Percentiles rank a stretch among this genome's conserved stretches.
phyloP scores from a whole-genome alignment of 2,113 vertebrate genomes.

The Dunckerocampus dactyliophorus region DNA sequence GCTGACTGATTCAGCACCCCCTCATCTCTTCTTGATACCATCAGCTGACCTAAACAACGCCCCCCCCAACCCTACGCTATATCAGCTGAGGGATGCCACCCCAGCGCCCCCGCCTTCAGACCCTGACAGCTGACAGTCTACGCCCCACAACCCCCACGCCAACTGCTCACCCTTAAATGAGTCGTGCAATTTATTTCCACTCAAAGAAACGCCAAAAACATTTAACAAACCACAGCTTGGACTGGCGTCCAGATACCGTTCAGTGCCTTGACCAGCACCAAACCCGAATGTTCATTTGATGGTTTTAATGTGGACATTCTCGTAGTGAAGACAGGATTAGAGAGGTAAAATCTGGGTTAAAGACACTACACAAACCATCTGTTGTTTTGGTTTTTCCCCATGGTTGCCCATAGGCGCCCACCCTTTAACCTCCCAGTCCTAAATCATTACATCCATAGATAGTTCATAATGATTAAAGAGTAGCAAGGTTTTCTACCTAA shows the following conservation, averaged over 20 bases:
- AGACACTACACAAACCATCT: constrained; percentile 74
- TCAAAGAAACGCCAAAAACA: not conserved
- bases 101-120: constrained; percentile 19
- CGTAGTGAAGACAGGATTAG: constrained; percentile 72
- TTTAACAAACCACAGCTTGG: not conserved
- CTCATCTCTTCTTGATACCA: constrained; percentile 4
- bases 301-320: constrained; percentile 56
- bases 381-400: constrained; percentile 68
- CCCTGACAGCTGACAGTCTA: constrained; percentile 51
- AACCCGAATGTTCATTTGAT: constrained; percentile 49
- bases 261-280: constrained; percentile 46
- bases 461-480: not conserved
- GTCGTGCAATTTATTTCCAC: constrained; percentile 10
- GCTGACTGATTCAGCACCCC: constrained; percentile 29
- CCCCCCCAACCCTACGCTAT: constrained; percentile 12
- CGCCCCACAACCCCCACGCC: constrained; percentile 5
- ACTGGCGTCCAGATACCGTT: constrained; percentile 22
- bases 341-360: constrained; percentile 73
- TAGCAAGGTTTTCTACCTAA: not conserved
- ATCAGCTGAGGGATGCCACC: constrained; percentile 44
- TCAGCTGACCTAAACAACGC: constrained; percentile 32
- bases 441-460: constrained; percentile 27
- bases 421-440: constrained; percentile 21
- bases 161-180: constrained; percentile 13
- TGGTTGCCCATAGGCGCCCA: constrained; percentile 25